Conservation (phyloP, 2,113 vertebrate species). For the Nematolebias whitei region DNA sequence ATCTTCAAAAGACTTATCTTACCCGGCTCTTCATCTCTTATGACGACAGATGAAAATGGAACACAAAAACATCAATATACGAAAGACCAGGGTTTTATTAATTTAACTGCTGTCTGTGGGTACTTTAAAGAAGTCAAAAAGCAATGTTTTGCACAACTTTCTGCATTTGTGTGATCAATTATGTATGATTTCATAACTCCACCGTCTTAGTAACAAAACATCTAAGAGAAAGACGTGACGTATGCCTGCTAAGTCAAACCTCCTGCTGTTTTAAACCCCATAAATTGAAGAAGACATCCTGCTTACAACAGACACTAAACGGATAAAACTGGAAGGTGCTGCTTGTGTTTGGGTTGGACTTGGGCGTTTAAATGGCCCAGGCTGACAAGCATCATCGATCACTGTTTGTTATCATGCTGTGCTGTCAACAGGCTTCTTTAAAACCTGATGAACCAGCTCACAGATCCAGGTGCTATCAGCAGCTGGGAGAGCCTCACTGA, state of each 20-base stretch:
- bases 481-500: slow-evolving; percentile 36
- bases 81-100: neutral
- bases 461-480: slow-evolving; percentile 45
- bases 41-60: slow-evolving; percentile 22
- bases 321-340: slow-evolving; percentile 18
- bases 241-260: neutral
- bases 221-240: neutral
- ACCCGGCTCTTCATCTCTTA: neutral
- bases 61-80: slow-evolving; percentile 5
- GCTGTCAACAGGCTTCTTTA: slow-evolving; percentile 61
- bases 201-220: neutral
- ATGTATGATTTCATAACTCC: neutral
- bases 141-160: too few species aligned
- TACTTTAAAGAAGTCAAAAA: slow-evolving; percentile 8
- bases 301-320: neutral
- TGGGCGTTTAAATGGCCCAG: slow-evolving; percentile 30
- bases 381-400: slow-evolving; percentile 54
- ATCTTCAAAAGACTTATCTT: slow-evolving; percentile 49
- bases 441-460: slow-evolving; percentile 59
- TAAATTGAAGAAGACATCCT: neutral
- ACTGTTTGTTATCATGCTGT: slow-evolving; percentile 52
- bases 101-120: neutral
- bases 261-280: neutral
- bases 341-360: slow-evolving; percentile 28
- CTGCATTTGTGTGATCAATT: too few species aligned